Base-by-base conservation (phyloP, 2,888 invertebrate species). In the Lucinisca nassula region DNA sequence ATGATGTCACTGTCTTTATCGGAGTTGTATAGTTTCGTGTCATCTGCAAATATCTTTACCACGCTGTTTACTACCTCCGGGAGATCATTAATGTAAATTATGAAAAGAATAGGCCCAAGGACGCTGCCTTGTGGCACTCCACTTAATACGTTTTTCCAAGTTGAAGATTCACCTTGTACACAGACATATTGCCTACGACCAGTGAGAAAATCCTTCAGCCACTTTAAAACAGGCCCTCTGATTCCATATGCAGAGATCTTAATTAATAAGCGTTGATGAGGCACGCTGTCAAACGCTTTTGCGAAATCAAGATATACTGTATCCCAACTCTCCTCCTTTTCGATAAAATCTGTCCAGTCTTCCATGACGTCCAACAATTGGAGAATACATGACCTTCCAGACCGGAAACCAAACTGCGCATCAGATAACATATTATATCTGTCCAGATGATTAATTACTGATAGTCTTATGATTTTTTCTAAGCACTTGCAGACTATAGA, bases 401-500 rank as follows among this genome's bases (percentile, higher is more conserved):
- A 35, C 8, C 67, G 32, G 24, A 67, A 67, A 4, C 67, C 30
- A 24, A 67, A 67, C 67, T 67, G 67, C 6, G 67, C 12, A 67
- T 67, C 35, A 35, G 32, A 67, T 67, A 67, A 35, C 21, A 67
- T 21, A 67, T 35, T 67, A 35, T 67, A 35, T 17, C 32, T 67
- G 17, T 21, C 21, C 45, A 74, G 30, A 30, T 74, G 74, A 45
- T 74, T 24, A 45, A 74, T 17, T 24, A 74, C 49, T 40, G 74
- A 6, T 45, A 45, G 1, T 27, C 74, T 40, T 24, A 74, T 45
- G 6, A 74, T 74, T 17, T 74, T 74, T 35, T 74, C 74, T 27
- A 74, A 24, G 30, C 74, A 74, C 30, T 74, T 74, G 30, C 74
- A 74, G 1, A 74, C 45, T 45, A 74, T 49, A 14, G 74, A 45